Evolutionary conservation across 2,113 vertebrate species (phyloP).

Genomic region (Brachypodius melanocephalos): DNA sequence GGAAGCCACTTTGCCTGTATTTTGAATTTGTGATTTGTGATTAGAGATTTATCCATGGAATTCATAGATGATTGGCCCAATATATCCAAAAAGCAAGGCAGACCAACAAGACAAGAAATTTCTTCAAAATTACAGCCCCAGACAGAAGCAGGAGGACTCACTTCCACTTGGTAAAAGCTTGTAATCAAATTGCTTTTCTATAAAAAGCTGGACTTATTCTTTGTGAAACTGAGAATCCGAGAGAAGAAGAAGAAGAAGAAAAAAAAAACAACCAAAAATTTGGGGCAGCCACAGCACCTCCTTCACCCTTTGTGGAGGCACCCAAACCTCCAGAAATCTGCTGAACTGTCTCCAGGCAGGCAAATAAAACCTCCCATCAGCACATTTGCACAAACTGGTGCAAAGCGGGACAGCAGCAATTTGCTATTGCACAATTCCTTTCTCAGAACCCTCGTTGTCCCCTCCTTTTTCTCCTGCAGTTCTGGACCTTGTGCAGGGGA

Average conservation of each 20-base stretch:
- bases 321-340: background rate
- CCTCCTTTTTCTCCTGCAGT: background rate
- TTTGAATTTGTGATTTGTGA: background rate
- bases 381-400: background rate
- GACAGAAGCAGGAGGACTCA: background rate
- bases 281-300: background rate
- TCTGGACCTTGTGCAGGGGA: background rate
- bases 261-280: background rate
- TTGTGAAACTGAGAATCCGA: background rate
- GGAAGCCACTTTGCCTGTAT: background rate
- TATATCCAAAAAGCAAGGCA: background rate
- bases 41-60: background rate
- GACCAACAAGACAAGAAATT: background rate
- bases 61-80: background rate
- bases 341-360: background rate
- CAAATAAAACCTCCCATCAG: background rate
- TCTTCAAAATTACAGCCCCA: background rate
- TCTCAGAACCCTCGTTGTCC: background rate
- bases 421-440: slow-evolving; percentile 6
- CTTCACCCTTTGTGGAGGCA: background rate
- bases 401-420: background rate
- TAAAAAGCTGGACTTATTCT: background rate
- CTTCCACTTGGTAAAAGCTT: background rate
- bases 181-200: background rate
- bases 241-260: background rate